A percentile compares a stretch with the other conserved stretches of the same genome.
phyloP scores from a whole-genome alignment of 2,888 invertebrate species.

The Mesorhabditis belari region DNA sequence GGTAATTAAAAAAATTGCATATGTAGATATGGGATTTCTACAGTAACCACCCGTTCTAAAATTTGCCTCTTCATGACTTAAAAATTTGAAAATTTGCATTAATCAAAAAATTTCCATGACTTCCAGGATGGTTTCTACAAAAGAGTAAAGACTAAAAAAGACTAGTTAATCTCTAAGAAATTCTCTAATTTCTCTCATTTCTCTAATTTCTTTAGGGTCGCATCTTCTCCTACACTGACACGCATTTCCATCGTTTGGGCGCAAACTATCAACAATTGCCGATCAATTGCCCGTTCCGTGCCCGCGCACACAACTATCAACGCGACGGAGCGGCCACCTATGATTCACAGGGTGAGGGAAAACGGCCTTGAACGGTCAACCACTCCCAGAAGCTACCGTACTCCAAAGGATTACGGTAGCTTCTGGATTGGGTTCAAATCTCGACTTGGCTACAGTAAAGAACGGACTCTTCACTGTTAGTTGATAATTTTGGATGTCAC shows the following conservation, averaged over 20 bases:
- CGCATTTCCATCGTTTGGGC: slow-evolving; percentile 83
- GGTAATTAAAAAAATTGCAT: not conserved
- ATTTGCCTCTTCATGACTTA: not conserved
- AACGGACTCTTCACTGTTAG: not conserved
- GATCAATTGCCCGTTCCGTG: slow-evolving; percentile 81
- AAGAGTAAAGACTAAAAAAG: no score
- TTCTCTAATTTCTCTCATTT: not conserved
- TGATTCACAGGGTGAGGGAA: slow-evolving; percentile 68
- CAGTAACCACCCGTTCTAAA: not conserved
- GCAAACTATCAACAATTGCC: slow-evolving; percentile 81
- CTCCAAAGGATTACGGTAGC: no score
- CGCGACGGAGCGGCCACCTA: slow-evolving; percentile 74
- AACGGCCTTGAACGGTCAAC: no score
- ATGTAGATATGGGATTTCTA: no score
- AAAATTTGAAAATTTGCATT: no score
- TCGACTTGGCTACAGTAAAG: no score
- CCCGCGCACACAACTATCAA: slow-evolving; percentile 68
- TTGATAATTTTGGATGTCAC: slow-evolving; percentile 1
- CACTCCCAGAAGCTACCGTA: no score
- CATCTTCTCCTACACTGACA: slow-evolving; percentile 69
- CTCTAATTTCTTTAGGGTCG: no score
- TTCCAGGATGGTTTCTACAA: no score
- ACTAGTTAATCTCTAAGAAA: not conserved
- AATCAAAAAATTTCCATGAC: no score
- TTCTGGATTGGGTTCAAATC: no score